phyloP scores from a whole-genome alignment of 2,888 invertebrate genomes.

The Aleiodes leptofemur region DNA sequence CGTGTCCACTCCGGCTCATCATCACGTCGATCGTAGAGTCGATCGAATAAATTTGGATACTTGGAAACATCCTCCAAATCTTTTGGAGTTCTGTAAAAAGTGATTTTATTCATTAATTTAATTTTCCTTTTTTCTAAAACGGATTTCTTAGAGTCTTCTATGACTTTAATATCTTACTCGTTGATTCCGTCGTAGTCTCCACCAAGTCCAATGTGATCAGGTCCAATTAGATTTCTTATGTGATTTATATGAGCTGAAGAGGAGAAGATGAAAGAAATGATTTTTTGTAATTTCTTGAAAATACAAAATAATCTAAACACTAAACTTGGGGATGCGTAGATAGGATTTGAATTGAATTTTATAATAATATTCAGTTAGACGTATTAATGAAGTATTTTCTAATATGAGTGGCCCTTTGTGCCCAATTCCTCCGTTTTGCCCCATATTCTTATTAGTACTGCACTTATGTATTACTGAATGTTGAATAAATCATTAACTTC shows the following conservation, averaged over 20 bases:
- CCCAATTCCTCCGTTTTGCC: too few species aligned
- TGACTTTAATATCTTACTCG: slow-evolving; percentile 61
- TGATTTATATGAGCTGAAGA: slow-evolving; percentile 77
- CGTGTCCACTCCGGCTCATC: slow-evolving; percentile 72
- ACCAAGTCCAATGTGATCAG: slow-evolving; percentile 77
- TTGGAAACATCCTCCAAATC: slow-evolving; percentile 77
- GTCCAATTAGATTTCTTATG: slow-evolving; percentile 75
- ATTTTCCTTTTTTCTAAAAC: background rate
- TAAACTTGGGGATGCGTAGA: too few species aligned
- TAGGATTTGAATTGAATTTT: too few species aligned
- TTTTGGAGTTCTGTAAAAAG: slow-evolving; percentile 71
- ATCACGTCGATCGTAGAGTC: slow-evolving; percentile 65
- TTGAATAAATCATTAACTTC: too few species aligned
- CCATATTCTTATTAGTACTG: too few species aligned
- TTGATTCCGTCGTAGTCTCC: slow-evolving; percentile 77
- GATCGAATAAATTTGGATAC: slow-evolving; percentile 76
- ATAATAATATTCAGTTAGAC: too few species aligned
- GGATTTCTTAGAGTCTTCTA: background rate
- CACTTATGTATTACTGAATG: too few species aligned
- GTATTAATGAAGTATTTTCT: too few species aligned
- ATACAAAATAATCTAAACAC: too few species aligned
- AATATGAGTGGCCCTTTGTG: too few species aligned
- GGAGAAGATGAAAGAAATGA: slow-evolving; percentile 26
- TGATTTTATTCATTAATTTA: background rate
- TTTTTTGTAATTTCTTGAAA: background rate